These are phyloP conservation scores for Florisuga fusca DNA, from an alignment of 2,797 vertebrate species.

Conservation along the genomic window DNA sequence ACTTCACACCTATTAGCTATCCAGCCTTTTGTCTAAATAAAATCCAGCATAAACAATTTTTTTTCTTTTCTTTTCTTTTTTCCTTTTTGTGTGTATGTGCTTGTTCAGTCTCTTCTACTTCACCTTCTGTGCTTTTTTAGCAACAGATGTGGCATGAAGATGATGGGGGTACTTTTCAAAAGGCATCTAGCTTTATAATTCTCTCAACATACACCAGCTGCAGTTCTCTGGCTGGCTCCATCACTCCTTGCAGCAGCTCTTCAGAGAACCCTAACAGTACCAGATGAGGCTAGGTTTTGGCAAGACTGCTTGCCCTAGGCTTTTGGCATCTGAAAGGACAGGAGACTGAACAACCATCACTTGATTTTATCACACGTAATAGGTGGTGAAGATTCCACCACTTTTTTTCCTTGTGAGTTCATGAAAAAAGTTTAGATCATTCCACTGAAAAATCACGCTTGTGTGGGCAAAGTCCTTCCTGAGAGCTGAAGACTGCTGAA, in stretches of 20 bases:
- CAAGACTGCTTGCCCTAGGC: rapidly evolving
- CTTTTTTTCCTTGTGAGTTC: neutral
- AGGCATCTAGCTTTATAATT: neutral
- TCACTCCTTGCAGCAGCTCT: neutral
- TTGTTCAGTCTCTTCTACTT: neutral
- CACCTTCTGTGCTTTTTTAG: neutral
- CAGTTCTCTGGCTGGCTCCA: neutral
- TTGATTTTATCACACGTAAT: neutral
- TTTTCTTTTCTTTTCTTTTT: too few species aligned
- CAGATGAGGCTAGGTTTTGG: neutral
- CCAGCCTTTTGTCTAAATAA: neutral
- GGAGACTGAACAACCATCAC: neutral
- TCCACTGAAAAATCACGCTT: neutral
- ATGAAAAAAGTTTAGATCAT: neutral
- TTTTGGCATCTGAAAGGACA: neutral
- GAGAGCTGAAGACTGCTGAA: constrained; percentile 35
- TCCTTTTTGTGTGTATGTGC: neutral
- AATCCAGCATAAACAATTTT: neutral
- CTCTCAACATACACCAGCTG: neutral
- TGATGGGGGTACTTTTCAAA: neutral
- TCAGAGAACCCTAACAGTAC: neutral
- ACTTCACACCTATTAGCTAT: neutral
- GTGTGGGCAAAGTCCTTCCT: neutral
- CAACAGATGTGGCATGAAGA: neutral
- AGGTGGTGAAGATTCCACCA: rapidly evolving